phyloP scores from a whole-genome alignment of 2,888 invertebrate species.

The Liopterus haemorrhoidalis region DNA sequence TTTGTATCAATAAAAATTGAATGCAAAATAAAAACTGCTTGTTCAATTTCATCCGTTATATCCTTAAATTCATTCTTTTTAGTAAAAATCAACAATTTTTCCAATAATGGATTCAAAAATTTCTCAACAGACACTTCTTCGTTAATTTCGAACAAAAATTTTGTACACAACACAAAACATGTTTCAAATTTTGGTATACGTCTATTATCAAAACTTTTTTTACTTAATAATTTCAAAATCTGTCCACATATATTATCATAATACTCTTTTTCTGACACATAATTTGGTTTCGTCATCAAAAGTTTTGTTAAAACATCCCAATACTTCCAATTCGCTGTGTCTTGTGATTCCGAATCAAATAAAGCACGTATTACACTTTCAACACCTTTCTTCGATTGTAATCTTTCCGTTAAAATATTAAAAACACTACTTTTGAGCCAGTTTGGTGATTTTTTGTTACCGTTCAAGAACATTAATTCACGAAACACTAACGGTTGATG shows the following conservation, averaged over 20 bases:
- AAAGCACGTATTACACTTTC: conserved; percentile 59
- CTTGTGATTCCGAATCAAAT: conserved; percentile 52
- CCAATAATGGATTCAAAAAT: conserved; percentile 42
- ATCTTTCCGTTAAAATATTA: conserved; percentile 54
- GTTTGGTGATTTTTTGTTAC: conserved; percentile 49
- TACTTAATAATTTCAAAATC: conserved; percentile 47
- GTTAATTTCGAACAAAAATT: conserved; percentile 50
- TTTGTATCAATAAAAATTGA: too few relatives aligned
- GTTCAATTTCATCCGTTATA: conserved; percentile 38
- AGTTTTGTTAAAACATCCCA: conserved; percentile 62
- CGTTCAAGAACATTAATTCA: conserved; percentile 63
- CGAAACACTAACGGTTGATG: conserved; percentile 60
- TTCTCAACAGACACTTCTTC: conserved; percentile 43
- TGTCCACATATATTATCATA: conserved; percentile 51
- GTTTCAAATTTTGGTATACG: conserved; percentile 38
- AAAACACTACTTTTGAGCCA: conserved; percentile 61
- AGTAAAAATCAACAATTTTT: conserved; percentile 35
- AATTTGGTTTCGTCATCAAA: conserved; percentile 52
- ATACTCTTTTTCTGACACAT: conserved; percentile 47
- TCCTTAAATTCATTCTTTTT: conserved; percentile 19
- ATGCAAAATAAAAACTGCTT: too few relatives aligned
- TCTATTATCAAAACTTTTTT: conserved; percentile 46
- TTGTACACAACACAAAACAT: conserved; percentile 53
- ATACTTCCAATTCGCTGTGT: conserved; percentile 60
- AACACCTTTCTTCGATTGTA: conserved; percentile 59